Conservation (phyloP, 2,888 invertebrate species). For the Neuroscelio doddi region DNA sequence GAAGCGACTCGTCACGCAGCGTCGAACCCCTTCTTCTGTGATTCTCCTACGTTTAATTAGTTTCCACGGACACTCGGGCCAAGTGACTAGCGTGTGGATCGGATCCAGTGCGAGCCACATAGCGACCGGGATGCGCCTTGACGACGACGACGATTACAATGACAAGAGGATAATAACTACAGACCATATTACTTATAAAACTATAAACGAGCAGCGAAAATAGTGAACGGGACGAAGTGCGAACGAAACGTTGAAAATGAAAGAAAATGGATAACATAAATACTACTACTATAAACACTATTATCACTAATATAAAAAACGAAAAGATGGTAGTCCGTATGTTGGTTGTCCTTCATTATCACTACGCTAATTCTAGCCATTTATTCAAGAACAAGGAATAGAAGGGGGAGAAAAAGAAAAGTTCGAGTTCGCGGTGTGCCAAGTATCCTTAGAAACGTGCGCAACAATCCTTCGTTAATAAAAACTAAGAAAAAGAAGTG, state of each 20-base stretch:
- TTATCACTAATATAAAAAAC: conserved; percentile 64
- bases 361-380: conserved; percentile 62
- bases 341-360: conserved; percentile 65
- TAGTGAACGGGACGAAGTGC: conserved; percentile 26
- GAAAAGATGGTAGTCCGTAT: conserved; percentile 55
- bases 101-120: conserved; percentile 16
- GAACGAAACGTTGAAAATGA: too few relatives aligned
- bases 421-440: conserved; percentile 53
- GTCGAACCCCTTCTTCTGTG: conserved; percentile 71
- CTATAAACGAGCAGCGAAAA: conserved; percentile 2
- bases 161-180: conserved; percentile 38
- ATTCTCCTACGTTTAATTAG: conserved; percentile 72
- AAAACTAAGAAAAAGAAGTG: too few relatives aligned
- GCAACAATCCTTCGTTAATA: too few relatives aligned
- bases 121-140: conserved; percentile 5
- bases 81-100: conserved; percentile 24
- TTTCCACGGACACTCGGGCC: conserved; percentile 55
- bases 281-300: conserved; percentile 66
- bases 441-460: conserved; percentile 28
- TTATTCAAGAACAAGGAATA: too few relatives aligned
- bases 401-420: too few relatives aligned
- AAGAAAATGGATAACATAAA: conserved; percentile 11
- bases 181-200: conserved; percentile 69
- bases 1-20: conserved; percentile 63
- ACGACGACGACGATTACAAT: conserved; percentile 16